Conservation (phyloP, 2,113 vertebrate genomes). For the Macaca fascicularis region DNA sequence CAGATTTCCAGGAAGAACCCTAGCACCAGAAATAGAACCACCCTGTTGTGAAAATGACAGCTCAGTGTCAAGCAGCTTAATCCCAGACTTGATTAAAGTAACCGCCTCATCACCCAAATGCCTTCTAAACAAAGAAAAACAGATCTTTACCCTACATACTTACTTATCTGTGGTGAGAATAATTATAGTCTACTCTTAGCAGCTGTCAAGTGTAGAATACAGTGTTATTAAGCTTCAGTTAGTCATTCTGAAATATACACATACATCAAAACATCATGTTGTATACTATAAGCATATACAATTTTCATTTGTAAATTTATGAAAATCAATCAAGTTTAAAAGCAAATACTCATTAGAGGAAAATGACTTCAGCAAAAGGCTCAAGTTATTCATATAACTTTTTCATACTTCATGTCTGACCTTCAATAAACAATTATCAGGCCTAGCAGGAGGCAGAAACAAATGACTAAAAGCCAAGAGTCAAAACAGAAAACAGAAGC, state of each 20-base stretch:
- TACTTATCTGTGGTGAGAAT: neutral
- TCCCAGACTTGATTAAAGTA: neutral
- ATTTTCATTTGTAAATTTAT: neutral
- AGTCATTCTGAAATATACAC: neutral
- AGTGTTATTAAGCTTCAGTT: neutral
- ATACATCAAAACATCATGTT: neutral
- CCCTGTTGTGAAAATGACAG: neutral
- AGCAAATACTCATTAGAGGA: too few species aligned
- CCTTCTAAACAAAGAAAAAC: neutral
- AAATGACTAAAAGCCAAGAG: neutral
- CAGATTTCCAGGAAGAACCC: neutral
- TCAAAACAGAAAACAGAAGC: neutral
- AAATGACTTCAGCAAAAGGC: neutral
- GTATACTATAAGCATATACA: neutral
- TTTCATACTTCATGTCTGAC: too few species aligned
- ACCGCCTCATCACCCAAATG: rapidly evolving
- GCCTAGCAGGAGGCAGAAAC: neutral
- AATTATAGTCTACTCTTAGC: neutral
- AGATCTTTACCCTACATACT: neutral
- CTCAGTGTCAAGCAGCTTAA: too few species aligned
- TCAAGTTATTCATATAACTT: rapidly evolving
- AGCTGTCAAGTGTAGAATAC: neutral
- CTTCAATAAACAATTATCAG: neutral
- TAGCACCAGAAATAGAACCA: neutral
- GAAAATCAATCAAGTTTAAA: neutral